These are phyloP conservation scores for Remorina albescens DNA, from an alignment of 2,797 vertebrate genomes.

Conservation along the genomic window DNA sequence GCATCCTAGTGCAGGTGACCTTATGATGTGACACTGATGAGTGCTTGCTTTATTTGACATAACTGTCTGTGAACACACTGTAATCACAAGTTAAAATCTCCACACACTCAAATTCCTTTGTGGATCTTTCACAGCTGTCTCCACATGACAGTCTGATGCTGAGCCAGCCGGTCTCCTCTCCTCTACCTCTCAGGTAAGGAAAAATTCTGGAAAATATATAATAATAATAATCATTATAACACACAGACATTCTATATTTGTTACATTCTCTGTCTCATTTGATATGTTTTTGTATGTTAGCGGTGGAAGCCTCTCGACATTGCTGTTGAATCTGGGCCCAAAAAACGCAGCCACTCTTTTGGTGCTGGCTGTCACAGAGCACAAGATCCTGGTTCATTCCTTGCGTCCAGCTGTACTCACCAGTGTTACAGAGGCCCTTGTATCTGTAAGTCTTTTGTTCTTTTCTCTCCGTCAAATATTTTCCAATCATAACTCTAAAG, in stretches of 20 bases:
- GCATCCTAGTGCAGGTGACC: conserved; percentile 97
- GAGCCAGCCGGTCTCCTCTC: conserved; percentile 97
- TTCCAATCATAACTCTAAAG: conserved; percentile 4
- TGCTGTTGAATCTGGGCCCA: conserved; percentile 97
- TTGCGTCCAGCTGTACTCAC: conserved; percentile 96
- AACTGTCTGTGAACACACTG: background rate
- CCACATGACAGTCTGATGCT: conserved; percentile 97
- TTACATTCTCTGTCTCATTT: background rate
- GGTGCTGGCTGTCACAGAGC: conserved; percentile 97
- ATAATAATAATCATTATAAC: background rate
- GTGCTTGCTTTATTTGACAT: background rate
- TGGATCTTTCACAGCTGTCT: conserved; percentile 87
- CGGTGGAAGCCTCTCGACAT: conserved; percentile 94
- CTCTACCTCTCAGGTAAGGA: conserved; percentile 94
- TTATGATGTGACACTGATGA: conserved; percentile 12
- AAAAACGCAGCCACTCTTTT: conserved; percentile 95
- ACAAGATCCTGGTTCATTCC: conserved; percentile 99
- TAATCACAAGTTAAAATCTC: conserved; percentile 13
- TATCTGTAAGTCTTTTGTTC: conserved; percentile 89
- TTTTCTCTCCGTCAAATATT: conserved; percentile 12
- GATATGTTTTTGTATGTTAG: conserved; percentile 73
- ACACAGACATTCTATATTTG: background rate
- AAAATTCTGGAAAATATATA: conserved; percentile 11
- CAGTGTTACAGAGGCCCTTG: conserved; percentile 97
- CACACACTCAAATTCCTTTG: conserved; percentile 7